phyloP scores from a whole-genome alignment of 2,797 vertebrate species.

The Echiichthys vipera region DNA sequence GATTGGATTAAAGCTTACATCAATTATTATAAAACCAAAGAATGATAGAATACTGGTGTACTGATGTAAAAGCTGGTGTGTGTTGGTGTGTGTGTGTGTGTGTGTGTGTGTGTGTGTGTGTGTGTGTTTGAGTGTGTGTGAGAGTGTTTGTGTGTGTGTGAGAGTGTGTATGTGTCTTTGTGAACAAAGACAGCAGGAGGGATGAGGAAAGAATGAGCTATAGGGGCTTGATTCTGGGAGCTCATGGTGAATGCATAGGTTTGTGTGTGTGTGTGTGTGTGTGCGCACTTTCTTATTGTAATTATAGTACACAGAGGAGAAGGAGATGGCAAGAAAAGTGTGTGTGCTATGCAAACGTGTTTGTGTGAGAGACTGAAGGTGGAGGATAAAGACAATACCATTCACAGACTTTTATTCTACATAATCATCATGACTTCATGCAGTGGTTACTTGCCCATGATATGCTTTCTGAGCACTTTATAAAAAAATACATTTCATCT shows the following conservation, averaged over 20 bases:
- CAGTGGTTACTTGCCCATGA: background rate
- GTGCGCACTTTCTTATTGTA: too few species aligned
- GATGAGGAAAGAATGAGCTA: constrained; percentile 26
- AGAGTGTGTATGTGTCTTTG: constrained; percentile 19
- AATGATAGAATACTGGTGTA: constrained; percentile 20
- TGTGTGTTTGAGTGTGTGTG: too few species aligned
- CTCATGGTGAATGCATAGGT: constrained; percentile 1
- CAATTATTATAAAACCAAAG: constrained; percentile 47
- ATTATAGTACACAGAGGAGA: constrained; percentile 7
- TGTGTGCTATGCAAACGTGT: background rate
- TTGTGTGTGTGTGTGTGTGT: constrained; percentile 9
- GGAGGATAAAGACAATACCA: background rate
- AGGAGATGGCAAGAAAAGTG: background rate
- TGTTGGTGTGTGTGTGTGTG: constrained; percentile 14
- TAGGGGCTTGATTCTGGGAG: background rate
- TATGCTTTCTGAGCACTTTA: background rate
- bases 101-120: constrained; percentile 18
- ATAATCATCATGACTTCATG: background rate
- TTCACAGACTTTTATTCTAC: background rate
- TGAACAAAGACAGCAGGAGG: constrained; percentile 4
- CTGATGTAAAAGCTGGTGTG: constrained; percentile 53
- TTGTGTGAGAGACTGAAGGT: background rate
- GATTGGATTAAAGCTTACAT: constrained; percentile 45
- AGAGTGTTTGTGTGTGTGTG: background rate
- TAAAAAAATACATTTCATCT: background rate